Evolutionary conservation across 1,140 invertebrate species (phyloP).

Genomic region (Zophobas morio): DNA sequence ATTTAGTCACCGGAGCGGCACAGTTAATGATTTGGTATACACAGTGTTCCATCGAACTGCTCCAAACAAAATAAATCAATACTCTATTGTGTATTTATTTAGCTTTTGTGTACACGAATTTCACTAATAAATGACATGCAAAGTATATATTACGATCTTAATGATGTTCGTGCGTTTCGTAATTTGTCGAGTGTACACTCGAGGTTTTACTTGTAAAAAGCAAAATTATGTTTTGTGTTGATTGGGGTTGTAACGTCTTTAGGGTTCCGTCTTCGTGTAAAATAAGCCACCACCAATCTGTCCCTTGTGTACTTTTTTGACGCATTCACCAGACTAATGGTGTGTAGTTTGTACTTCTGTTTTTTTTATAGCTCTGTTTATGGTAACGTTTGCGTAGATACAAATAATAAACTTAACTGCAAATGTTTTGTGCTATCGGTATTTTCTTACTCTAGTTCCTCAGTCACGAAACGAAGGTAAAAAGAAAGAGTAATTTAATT

Average conservation of each 20-base stretch:
- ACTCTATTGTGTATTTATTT: neutral
- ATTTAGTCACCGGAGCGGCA: slow-evolving; percentile 36
- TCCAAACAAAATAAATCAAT: slow-evolving; percentile 20
- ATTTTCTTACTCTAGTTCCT: slow-evolving; percentile 5
- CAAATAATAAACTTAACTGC: slow-evolving; percentile 38
- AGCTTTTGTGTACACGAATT: neutral
- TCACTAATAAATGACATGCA: too few species aligned
- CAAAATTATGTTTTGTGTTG: slow-evolving; percentile 32
- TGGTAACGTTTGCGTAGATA: slow-evolving; percentile 38
- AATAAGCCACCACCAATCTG: slow-evolving; percentile 45
- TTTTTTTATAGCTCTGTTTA: slow-evolving; percentile 42
- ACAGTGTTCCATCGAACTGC: slow-evolving; percentile 3
- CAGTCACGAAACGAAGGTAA: slow-evolving; percentile 5
- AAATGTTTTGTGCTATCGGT: slow-evolving; percentile 25
- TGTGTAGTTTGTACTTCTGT: slow-evolving; percentile 45
- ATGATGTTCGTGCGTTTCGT: too few species aligned
- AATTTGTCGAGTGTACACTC: neutral
- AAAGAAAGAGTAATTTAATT: slow-evolving; percentile 9
- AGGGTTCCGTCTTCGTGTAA: slow-evolving; percentile 37
- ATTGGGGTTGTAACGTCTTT: slow-evolving; percentile 35
- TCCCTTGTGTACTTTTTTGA: slow-evolving; percentile 41
- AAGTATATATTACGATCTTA: too few species aligned
- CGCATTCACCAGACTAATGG: slow-evolving; percentile 36
- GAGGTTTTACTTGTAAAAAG: slow-evolving; percentile 15
- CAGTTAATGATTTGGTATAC: slow-evolving; percentile 37